A percentile compares a stretch with the other conserved stretches of the same genome.
These are phyloP conservation scores for Calliopum simillimum DNA, from an alignment of 2,888 invertebrate genomes.

Conservation along the genomic window DNA sequence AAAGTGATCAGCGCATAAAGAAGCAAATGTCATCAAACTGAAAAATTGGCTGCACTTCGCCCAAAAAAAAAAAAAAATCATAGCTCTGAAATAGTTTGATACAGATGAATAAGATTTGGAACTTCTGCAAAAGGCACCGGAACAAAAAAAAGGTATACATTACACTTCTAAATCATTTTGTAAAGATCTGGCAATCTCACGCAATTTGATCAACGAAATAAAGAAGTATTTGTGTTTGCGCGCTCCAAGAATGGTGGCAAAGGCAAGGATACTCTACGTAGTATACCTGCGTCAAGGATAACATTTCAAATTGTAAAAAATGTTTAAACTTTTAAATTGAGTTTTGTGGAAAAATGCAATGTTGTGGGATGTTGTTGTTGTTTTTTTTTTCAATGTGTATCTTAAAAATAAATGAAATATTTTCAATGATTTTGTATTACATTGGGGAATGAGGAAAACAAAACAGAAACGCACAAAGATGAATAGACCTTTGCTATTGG, in stretches of 20 bases:
- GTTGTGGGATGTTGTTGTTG: neutral
- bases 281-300: neutral
- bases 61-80: too few species aligned
- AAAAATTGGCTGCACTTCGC: too few species aligned
- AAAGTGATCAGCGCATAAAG: too few species aligned
- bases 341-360: slow-evolving; percentile 18
- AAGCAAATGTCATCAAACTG: too few species aligned
- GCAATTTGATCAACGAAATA: neutral
- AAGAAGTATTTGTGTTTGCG: slow-evolving; percentile 6
- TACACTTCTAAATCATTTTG: too few species aligned
- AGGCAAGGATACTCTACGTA: neutral
- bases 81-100: too few species aligned
- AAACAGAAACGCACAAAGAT: neutral
- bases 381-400: neutral
- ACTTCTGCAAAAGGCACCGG: too few species aligned
- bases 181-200: too few species aligned
- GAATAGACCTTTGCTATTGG: neutral
- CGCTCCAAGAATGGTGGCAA: too few species aligned
- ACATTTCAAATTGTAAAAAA: slow-evolving; percentile 16
- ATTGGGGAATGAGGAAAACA: neutral
- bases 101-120: too few species aligned
- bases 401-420: slow-evolving; percentile 21
- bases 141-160: too few species aligned
- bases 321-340: slow-evolving; percentile 27
- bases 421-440: slow-evolving; percentile 19